Percentiles rank a stretch among this genome's conserved stretches.
These are phyloP conservation scores for Carettochelys insculpta DNA, from an alignment of 2,113 vertebrate species.

Conservation along the genomic window DNA sequence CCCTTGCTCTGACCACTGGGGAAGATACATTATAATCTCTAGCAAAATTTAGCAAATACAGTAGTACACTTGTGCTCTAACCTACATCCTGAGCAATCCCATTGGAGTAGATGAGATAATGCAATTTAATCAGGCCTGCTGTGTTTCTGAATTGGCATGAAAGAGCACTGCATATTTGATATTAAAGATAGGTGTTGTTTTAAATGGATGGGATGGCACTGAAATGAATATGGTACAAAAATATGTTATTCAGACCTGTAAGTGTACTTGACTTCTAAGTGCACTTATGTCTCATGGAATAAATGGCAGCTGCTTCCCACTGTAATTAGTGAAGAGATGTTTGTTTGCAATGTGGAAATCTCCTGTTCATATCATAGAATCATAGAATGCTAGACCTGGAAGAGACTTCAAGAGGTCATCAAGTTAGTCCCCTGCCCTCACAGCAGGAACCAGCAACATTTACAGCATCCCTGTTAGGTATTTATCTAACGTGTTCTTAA, in stretches of 20 bases:
- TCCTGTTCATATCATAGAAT: too few species aligned
- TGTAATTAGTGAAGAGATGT: background rate
- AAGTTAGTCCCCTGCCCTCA: too few species aligned
- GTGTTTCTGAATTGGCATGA: background rate
- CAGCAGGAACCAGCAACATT: too few species aligned
- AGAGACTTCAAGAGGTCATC: too few species aligned
- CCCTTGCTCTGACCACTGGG: background rate
- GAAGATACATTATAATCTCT: background rate
- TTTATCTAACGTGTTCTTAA: too few species aligned
- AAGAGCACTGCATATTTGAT: background rate
- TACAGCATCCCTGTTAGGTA: too few species aligned
- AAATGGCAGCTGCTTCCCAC: constrained; percentile 42
- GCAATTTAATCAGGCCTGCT: background rate
- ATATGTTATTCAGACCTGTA: background rate
- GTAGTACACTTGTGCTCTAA: background rate
- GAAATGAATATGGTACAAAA: background rate
- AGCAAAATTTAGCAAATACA: background rate
- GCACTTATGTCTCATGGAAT: background rate
- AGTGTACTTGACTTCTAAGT: rapidly evolving
- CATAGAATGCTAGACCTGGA: too few species aligned
- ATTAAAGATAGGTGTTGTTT: background rate
- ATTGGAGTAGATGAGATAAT: background rate
- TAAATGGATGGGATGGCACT: background rate
- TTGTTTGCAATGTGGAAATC: background rate
- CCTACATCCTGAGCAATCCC: background rate